Percentiles rank a stretch among this genome's conserved stretches.
Evolutionary conservation across 2,888 invertebrate genomes (phyloP).

Genomic region (Sepioteuthis lessoniana): DNA sequence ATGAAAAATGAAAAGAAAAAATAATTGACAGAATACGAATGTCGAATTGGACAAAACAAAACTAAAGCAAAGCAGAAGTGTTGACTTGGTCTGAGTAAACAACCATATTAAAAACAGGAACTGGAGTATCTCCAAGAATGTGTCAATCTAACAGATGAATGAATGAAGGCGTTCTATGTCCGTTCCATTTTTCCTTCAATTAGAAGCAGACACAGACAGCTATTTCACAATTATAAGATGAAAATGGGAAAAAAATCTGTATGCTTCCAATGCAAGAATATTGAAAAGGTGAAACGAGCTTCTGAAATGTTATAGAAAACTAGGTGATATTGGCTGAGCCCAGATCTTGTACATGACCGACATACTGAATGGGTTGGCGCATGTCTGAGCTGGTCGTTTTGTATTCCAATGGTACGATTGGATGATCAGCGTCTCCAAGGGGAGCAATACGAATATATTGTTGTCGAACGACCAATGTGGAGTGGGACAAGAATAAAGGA

Average conservation of each 20-base stretch:
- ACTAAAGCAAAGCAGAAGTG: background rate
- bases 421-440: background rate
- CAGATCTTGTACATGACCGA: background rate
- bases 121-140: background rate
- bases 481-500: background rate
- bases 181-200: background rate
- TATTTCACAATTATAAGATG: background rate
- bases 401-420: background rate
- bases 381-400: background rate
- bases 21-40: background rate
- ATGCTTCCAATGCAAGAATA: conserved; percentile 33
- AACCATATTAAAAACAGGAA: background rate
- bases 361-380: background rate
- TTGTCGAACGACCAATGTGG: background rate
- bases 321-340: background rate
- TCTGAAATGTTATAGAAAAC: background rate
- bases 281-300: background rate
- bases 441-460: background rate
- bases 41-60: background rate
- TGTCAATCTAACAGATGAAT: background rate
- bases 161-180: background rate
- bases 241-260: background rate
- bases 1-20: background rate
- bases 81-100: too few relatives aligned
- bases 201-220: conserved; percentile 16